Conservation (phyloP, 2,113 vertebrate genomes). For the Aspiorhynchus laticeps region DNA sequence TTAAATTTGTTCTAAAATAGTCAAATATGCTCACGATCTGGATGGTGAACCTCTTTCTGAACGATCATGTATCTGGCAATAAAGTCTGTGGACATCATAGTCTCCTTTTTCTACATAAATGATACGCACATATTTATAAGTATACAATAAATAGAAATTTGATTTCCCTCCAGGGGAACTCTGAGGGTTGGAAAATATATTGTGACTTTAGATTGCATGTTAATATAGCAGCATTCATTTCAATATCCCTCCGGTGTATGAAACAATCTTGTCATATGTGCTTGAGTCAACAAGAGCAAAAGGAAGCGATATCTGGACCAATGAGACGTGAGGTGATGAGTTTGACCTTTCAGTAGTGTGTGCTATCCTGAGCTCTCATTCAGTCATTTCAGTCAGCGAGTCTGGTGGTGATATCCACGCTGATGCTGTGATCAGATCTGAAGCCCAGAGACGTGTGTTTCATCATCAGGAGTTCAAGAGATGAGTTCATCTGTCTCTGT, state of each 20-base stretch:
- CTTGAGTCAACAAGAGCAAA: background rate
- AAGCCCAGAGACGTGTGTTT: background rate
- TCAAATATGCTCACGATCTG: background rate
- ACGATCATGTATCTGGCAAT: background rate
- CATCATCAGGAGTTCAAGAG: background rate
- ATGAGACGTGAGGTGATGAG: background rate
- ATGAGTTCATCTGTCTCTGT: background rate
- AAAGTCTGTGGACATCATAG: background rate
- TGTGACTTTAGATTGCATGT: background rate
- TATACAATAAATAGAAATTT: background rate
- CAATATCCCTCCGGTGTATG: background rate
- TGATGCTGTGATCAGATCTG: background rate
- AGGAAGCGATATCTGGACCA: slow-evolving; percentile 1
- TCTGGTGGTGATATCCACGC: background rate
- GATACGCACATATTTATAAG: background rate
- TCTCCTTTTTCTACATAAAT: background rate
- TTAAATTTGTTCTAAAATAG: background rate
- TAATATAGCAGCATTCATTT: background rate
- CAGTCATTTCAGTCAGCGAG: background rate
- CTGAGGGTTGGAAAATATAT: background rate
- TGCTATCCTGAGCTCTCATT: background rate
- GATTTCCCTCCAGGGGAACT: background rate
- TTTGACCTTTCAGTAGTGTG: background rate
- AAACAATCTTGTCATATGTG: slow-evolving; percentile 6
- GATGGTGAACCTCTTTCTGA: background rate